Evolutionary conservation across 2,888 invertebrate genomes (phyloP).

Genomic region (Marronus borbonicus): DNA sequence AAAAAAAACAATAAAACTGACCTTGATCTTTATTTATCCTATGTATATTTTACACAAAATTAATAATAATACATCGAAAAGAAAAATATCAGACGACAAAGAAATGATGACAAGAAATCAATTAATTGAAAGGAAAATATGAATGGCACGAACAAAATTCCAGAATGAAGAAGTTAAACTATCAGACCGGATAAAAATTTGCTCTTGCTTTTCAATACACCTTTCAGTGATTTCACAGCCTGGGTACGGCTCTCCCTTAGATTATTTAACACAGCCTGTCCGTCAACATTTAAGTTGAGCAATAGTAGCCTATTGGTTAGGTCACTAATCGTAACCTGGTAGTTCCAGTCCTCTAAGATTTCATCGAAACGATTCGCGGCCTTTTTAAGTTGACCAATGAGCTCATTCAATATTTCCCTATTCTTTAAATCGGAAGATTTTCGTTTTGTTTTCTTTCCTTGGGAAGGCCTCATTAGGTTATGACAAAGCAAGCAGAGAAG

Average conservation of each 20-base stretch:
- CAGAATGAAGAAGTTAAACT: slow-evolving; percentile 12
- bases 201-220: slow-evolving; percentile 73
- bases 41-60: slow-evolving; percentile 44
- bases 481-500: slow-evolving; percentile 74
- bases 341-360: slow-evolving; percentile 70
- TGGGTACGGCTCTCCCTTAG: slow-evolving; percentile 72
- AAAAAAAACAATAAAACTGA: slow-evolving; percentile 46
- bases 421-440: slow-evolving; percentile 71
- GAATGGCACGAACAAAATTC: slow-evolving; percentile 46
- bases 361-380: slow-evolving; percentile 69
- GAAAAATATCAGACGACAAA: slow-evolving; percentile 12
- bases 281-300: slow-evolving; percentile 67
- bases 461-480: slow-evolving; percentile 72
- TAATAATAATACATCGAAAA: slow-evolving; percentile 41
- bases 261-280: slow-evolving; percentile 68
- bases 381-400: slow-evolving; percentile 61
- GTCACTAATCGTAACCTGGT: slow-evolving; percentile 64
- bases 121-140: neutral
- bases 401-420: slow-evolving; percentile 67
- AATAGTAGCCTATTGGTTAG: slow-evolving; percentile 69
- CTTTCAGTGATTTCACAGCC: slow-evolving; percentile 72
- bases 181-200: slow-evolving; percentile 68
- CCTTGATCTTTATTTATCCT: slow-evolving; percentile 47
- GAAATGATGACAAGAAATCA: neutral
- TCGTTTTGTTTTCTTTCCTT: slow-evolving; percentile 75